phyloP scores from a whole-genome alignment of 2,113 vertebrate species.

The Morone chrysops region DNA sequence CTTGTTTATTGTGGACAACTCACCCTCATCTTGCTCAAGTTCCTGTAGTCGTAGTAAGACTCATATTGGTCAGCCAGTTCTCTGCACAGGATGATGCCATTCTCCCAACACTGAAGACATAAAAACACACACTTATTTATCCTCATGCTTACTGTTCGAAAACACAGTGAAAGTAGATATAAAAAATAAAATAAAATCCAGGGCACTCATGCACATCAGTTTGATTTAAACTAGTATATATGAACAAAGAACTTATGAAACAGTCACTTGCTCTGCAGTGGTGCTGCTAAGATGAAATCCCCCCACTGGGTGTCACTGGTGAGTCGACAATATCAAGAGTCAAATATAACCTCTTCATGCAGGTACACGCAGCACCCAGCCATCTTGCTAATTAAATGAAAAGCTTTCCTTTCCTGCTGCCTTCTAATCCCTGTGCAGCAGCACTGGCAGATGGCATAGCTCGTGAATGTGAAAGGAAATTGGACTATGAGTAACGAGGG shows the following conservation, averaged over 20 bases:
- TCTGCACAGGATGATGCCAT: constrained; percentile 96
- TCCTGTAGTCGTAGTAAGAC: constrained; percentile 98
- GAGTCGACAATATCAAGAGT: constrained; percentile 42
- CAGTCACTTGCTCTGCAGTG: constrained; percentile 5
- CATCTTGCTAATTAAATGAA: constrained; percentile 78
- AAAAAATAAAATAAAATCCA: not conserved
- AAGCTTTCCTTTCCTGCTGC: constrained; percentile 68
- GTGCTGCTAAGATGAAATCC: not conserved
- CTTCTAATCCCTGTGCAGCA: constrained; percentile 51
- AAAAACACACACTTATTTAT: constrained; percentile 6
- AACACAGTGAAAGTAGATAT: not conserved
- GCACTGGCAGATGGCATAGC: constrained; percentile 68
- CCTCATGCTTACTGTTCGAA: not conserved
- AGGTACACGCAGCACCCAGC: constrained; percentile 49
- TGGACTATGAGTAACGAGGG: constrained; percentile 61
- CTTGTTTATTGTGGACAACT: constrained; percentile 52
- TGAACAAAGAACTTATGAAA: not conserved
- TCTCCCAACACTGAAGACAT: constrained; percentile 94
- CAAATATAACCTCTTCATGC: constrained; percentile 15
- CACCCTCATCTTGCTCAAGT: constrained; percentile 99
- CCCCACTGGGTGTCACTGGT: constrained; percentile 76
- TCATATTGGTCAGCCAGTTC: constrained; percentile 98
- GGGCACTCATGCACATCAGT: not conserved
- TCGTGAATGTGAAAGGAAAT: constrained; percentile 67
- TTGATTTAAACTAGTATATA: not conserved